Evolutionary conservation across 2,113 vertebrate species (phyloP), one percentile per base, ranked within the genome.

Genomic region (Caranx melampygus): DNA sequence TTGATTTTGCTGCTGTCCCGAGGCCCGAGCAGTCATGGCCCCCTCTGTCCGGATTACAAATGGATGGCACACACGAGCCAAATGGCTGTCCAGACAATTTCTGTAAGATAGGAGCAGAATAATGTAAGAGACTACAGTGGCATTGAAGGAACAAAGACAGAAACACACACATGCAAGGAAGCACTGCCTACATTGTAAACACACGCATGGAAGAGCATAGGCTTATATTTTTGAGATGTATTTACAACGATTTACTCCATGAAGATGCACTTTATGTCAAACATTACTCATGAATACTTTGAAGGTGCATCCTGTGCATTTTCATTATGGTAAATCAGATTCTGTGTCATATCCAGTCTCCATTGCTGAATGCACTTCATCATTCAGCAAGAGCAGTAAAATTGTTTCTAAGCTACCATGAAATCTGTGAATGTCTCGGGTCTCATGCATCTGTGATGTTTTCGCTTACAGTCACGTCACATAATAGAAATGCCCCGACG

Each of bases 1-100:
- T 95, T 95, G 95, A 94, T 95, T 95, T 94, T 93, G 93, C 92
- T 85, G 82, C 91, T 74, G 90, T 94, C 93, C 93, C 66, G 83
- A 91, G 94, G 93, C 93, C 88, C 72, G 60, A 84, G 77, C 87
- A 83, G 91, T 89, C 91, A 87, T 75, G 80, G 88, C 92, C 92
- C 92, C 83, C 87, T 92, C 93, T 85, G 88, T 89, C 84, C 75
- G 74, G 91, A 94, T 94, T 94, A 94, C 92, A 94, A 94, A 93
- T 93, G 90, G 89, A 93, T 89, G 83, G 85, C 86, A 88, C 90
- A 71, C 82, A 70, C 21, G 51, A 92, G 93, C 94, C 94, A 94
- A 95, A 93, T 91, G 92, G 90, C 89, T 90, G 90, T 92, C 92
- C 91, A 87, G 88, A 89, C 91, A 91, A 92, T 92, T 93, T 92